Evolutionary conservation across 2,113 vertebrate genomes (phyloP).

Genomic region (Corvus cornix): DNA sequence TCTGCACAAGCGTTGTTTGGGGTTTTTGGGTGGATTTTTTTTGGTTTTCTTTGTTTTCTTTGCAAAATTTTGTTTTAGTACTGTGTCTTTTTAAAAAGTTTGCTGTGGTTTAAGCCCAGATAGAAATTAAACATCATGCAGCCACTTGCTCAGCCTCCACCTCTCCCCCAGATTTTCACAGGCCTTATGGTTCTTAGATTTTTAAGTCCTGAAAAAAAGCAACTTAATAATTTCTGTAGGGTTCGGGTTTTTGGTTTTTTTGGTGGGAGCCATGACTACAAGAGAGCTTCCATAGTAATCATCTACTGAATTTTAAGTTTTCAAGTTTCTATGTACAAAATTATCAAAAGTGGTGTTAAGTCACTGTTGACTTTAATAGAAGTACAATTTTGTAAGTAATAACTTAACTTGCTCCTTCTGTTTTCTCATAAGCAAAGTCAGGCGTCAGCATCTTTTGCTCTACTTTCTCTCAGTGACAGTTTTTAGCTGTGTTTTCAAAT

Average conservation of each 20-base stretch:
- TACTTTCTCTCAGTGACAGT: neutral
- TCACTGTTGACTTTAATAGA: neutral
- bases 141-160: neutral
- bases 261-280: neutral
- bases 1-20: neutral
- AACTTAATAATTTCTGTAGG: neutral
- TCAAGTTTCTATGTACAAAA: neutral
- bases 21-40: neutral
- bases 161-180: neutral
- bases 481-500: neutral
- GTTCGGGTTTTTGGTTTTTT: neutral
- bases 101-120: neutral
- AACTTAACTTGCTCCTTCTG: neutral
- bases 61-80: neutral
- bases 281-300: neutral
- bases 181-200: neutral
- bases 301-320: neutral
- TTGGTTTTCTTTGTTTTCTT: neutral
- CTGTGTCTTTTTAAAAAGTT: neutral
- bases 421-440: neutral
- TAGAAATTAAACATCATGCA: neutral
- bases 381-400: neutral
- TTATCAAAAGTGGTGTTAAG: neutral
- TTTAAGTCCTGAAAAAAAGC: neutral
- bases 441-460: neutral